These are phyloP conservation scores for Sandelia bainsii DNA, from an alignment of 2,797 vertebrate genomes.

Conservation along the genomic window DNA sequence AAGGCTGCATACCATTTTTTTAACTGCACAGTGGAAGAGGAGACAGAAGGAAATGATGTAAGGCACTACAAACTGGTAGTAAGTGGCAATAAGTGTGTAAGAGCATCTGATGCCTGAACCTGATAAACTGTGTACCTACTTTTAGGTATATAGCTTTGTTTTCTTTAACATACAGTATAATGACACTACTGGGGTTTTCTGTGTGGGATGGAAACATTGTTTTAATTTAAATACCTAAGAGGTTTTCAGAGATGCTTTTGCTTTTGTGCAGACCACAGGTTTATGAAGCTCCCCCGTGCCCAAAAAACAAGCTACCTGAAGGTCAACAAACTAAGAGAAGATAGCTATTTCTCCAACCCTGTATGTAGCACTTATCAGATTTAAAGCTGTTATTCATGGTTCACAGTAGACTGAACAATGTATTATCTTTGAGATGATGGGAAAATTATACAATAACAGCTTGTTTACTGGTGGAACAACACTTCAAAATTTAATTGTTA, in stretches of 20 bases:
- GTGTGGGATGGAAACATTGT: neutral
- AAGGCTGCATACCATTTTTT: conserved; percentile 30
- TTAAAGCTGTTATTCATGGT: conserved; percentile 21
- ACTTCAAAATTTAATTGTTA: neutral
- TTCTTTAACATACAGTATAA: neutral
- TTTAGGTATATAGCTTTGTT: neutral
- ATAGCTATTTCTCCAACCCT: neutral
- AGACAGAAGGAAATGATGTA: conserved; percentile 5
- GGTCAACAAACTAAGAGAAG: neutral
- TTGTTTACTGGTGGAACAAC: neutral
- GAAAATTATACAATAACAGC: conserved; percentile 23
- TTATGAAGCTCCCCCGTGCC: neutral
- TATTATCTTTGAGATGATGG: conserved; percentile 15
- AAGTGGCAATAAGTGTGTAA: neutral
- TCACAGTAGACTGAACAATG: conserved; percentile 21
- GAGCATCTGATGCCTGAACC: neutral
- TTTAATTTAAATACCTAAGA: neutral
- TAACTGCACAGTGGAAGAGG: neutral
- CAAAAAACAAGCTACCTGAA: neutral
- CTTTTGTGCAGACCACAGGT: neutral
- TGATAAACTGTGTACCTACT: neutral
- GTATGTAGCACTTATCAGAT: neutral
- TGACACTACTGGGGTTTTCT: neutral
- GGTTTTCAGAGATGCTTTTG: neutral
- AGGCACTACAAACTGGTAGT: neutral